Conservation (phyloP, 2,113 vertebrate genomes). For the Poeciliopsis occidentalis region DNA sequence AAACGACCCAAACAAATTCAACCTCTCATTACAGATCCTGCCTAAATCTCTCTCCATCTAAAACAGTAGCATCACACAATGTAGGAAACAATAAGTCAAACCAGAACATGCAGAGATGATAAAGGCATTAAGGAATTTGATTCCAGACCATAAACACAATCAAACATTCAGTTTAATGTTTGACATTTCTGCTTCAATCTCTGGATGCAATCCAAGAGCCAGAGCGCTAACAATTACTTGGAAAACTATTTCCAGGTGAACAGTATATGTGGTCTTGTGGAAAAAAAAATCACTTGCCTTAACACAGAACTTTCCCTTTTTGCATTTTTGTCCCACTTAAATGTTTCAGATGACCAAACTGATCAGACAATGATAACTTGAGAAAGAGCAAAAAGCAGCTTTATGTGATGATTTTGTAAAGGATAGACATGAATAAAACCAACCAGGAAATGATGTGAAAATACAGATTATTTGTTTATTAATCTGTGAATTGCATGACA, state of each 20-base stretch:
- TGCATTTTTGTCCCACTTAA: too few species aligned
- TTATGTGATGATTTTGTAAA: too few species aligned
- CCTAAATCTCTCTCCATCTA: background rate
- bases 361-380: too few species aligned
- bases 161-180: conserved; percentile 24
- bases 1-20: background rate
- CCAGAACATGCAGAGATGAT: background rate
- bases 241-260: background rate
- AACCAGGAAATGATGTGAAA: too few species aligned
- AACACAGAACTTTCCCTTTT: too few species aligned
- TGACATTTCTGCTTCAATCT: conserved; percentile 5
- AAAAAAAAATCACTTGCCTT: background rate
- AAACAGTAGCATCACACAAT: conserved; percentile 15
- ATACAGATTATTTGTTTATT: too few species aligned
- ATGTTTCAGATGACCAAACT: too few species aligned
- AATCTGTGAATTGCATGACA: too few species aligned
- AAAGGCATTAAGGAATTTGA: conserved; percentile 24
- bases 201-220: conserved; percentile 23
- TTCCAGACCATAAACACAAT: conserved; percentile 8
- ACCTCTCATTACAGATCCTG: background rate
- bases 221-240: background rate
- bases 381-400: too few species aligned
- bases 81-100: conserved; percentile 11
- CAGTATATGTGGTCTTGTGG: conserved; percentile 13
- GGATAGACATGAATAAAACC: too few species aligned